These are phyloP conservation scores for Fratercula arctica DNA, from an alignment of 2,797 vertebrate genomes.

Conservation along the genomic window DNA sequence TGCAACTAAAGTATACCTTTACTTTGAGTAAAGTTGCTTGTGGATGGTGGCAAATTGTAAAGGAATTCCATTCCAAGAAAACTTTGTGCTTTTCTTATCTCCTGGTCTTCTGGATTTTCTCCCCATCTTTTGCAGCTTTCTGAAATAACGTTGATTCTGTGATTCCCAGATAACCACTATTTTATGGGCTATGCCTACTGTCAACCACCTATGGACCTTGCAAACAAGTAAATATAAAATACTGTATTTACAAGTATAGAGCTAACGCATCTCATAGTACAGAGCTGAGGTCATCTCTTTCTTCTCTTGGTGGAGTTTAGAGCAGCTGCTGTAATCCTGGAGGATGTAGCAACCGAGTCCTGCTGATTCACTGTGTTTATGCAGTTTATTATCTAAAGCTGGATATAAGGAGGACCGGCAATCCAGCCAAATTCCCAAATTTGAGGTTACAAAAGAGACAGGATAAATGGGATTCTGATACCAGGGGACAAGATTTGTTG, in stretches of 20 bases:
- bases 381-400: not conserved
- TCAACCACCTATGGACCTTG: not conserved
- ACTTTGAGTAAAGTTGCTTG: not conserved
- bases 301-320: not conserved
- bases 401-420: not conserved
- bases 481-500: not conserved
- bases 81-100: not conserved
- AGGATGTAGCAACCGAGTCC: not conserved
- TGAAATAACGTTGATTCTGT: not conserved
- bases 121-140: not conserved
- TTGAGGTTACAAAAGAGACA: not conserved
- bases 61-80: not conserved
- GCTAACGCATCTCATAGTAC: not conserved
- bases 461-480: not conserved
- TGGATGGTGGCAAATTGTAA: not conserved
- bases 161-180: not conserved
- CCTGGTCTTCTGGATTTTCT: not conserved
- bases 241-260: not conserved
- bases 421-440: not conserved
- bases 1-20: not conserved
- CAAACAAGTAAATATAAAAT: not conserved
- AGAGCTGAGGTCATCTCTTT: not conserved
- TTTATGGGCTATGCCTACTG: not conserved
- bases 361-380: slow-evolving; percentile 25
- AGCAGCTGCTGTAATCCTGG: not conserved